Evolutionary conservation across 2,797 vertebrate genomes (phyloP), one percentile per base, ranked within the genome.

Genomic region (Atherinosoma microstoma): DNA sequence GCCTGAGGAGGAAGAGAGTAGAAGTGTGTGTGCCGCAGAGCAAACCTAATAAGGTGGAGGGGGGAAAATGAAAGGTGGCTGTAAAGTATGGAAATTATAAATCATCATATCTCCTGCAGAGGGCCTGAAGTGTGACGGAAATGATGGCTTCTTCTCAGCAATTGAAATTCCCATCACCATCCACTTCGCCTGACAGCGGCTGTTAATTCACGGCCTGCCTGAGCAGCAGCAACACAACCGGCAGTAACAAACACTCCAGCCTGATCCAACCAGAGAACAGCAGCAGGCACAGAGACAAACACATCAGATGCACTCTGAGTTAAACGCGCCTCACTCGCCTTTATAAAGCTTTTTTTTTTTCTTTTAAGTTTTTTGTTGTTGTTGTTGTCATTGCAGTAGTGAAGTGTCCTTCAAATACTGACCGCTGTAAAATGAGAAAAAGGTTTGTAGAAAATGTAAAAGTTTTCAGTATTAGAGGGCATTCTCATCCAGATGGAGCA

Each of bases 271-370:
- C 81, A 82, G 69, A 88, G 73, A 73, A 70, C 78, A 61, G 79
- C 76, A 79, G 76, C 81, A 74, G 70, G 86, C 70, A 79, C 30
- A 20, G 40, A 78, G 63, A 45, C 59, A 76, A 61, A 15, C 60
- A 34, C 67, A 2, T 32, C 68, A 76, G 75, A 71, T 58, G 54
- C 80, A 79, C 82, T 59, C 78, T 69, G 45, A 68, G 77, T 73
- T 61, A 76, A 36, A 80, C 70, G 85, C 69, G 80, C 87, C 86
- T 87, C 73, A 64, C 68, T 73, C 72, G 63, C 78, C 76, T 87
- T 75, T 64, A 65, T 84, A 90, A 90, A 89, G 85, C 78, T 80
- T 84, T 76, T 80, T 59, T 80, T 59, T 70, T 35, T 35, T 32
- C 24, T 27, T 27, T 27, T 27, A 32, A 66, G 13, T 20, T 60